Evolutionary conservation across 2,888 invertebrate species (phyloP), one percentile per base, ranked within the genome.

Genomic region (Luperina testacea): DNA sequence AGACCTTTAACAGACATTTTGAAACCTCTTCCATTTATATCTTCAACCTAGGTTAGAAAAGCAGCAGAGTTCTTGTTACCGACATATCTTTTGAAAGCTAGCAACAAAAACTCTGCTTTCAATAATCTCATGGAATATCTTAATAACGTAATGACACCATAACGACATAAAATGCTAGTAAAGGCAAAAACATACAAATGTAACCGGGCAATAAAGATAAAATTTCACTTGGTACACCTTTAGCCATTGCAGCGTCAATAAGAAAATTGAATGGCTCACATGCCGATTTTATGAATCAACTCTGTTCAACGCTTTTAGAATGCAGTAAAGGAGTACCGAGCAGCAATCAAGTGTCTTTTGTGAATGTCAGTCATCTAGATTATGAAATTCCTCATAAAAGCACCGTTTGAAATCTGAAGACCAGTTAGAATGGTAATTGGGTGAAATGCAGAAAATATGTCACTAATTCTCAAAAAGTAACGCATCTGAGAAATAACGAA

Each of bases 211-310:
- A 74, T 68, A 53, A 45, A 61, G 45, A 81, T 81, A 45, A 80
- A 61, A 74, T 74, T 73, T 59, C 75, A 61, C 67, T n/a, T 27
- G 68, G 67, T 32, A 27, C 45, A 48, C 51, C 53, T 63, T 32
- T 2, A 20, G 27, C 13, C 1, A 27, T 27, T 59, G 0, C 13
- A 32, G 24, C 27, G 57, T 63, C 38, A 61, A 38, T 74, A 61
- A 24, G 69, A 76, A 75, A 64, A 82, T 61, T 75, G 63, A 57
- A 82, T 42, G n/a, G 57, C 48, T 42, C n/a, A 63, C 73, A 51
- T 67, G n/a, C 48, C n/a, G 24, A 48, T 68, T 57, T 59, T 72
- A 71, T 84, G 57, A 69, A 71, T 83, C 78, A 82, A 27, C 17
- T 38, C 53, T 77, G 59, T 73, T 78, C 53, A 78, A 51, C 2